Conservation (phyloP, 2,113 vertebrate species). For the Saccopteryx bilineata region DNA sequence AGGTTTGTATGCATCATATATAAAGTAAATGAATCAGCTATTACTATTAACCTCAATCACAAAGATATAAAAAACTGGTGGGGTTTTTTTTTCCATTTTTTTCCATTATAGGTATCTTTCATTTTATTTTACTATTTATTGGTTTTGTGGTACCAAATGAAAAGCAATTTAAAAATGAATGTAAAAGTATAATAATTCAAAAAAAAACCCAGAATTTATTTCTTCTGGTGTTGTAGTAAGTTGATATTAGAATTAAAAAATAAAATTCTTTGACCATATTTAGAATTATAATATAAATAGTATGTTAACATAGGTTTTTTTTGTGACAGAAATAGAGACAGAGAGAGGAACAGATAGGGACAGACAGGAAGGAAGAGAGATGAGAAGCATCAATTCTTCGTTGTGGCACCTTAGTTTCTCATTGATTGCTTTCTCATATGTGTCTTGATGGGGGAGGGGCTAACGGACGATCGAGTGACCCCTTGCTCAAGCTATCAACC, state of each 20-base stretch:
- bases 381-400: no score
- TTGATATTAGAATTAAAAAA: conserved; percentile 36
- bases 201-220: background rate
- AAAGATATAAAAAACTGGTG: background rate
- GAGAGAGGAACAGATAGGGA: no score
- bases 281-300: background rate
- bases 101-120: background rate
- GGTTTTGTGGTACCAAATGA: background rate
- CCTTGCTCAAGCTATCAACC: no score
- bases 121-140: background rate
- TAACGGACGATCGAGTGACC: no score
- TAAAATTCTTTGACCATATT: background rate
- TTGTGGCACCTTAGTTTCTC: no score
- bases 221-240: background rate
- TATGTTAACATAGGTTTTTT: background rate
- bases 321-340: no score
- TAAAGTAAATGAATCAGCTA: background rate
- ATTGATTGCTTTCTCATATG: no score
- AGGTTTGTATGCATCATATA: background rate
- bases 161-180: background rate
- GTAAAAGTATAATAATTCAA: background rate
- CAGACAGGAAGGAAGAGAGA: no score
- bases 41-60: background rate
- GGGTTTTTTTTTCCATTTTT: background rate
- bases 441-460: no score